These are phyloP conservation scores for Pentalonia nigronervosa DNA, from an alignment of 1,140 invertebrate species.

Conservation along the genomic window DNA sequence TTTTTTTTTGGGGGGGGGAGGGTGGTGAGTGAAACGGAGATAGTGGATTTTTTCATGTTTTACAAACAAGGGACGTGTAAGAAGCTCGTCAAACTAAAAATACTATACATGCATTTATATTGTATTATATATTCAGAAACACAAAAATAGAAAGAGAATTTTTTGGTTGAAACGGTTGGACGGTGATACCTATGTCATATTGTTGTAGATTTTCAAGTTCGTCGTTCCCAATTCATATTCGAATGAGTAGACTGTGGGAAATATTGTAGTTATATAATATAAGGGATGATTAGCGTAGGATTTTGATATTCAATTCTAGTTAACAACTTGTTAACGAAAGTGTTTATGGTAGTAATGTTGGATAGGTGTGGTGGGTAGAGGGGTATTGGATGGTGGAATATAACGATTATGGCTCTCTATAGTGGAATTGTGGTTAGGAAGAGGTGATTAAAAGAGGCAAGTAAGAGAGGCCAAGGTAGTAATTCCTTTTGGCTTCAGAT, in stretches of 20 bases:
- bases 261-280: no score
- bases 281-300: background rate
- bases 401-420: background rate
- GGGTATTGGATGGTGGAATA: background rate
- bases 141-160: background rate
- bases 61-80: no score
- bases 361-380: background rate
- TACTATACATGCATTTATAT: no score
- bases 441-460: background rate
- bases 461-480: background rate
- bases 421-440: background rate
- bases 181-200: background rate
- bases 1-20: no score
- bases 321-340: background rate
- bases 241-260: background rate
- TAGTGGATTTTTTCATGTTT: no score
- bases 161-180: background rate
- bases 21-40: no score
- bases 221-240: background rate
- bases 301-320: background rate
- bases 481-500: background rate
- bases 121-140: background rate
- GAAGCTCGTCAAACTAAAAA: no score
- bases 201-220: background rate
- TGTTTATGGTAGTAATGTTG: background rate